Base-by-base conservation (phyloP, 2,888 invertebrate genomes). In the Acanthosepion esculentum region DNA sequence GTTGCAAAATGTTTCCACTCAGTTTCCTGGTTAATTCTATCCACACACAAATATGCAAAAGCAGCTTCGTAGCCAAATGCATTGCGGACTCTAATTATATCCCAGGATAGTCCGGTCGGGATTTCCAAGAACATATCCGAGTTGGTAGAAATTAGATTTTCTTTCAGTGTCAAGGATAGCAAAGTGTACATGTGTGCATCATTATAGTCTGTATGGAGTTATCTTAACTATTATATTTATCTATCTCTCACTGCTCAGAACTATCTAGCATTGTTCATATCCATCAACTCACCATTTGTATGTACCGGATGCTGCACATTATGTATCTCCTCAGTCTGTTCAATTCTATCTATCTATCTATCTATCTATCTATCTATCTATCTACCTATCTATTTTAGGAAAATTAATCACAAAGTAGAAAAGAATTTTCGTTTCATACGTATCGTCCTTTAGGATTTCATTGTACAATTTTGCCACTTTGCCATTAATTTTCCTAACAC, bases 301-400 rank as follows among this genome's bases (percentile, higher is more conserved):
- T 20, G 20, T 55, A 55, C 20, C 20, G 15, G 20, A 15, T 18
- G 20, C 55, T 55, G 15, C 18, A 4, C 20, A 20, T 20, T 23
- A 23, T 41, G 1, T 41, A 41, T 41, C 41, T 41, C 41, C 41
- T 41, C 41, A 41, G 2, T 41, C 41, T 41, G 41, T 41, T 41
- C 41, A 41, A 41, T 2, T 41, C 5, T 64, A 64, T 26, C 29
- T 33, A 78, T 78, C n/a, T 78, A 78, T 78, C n/a, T 78, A 78
- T 78, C n/a, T n/a, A 78, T 78, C n/a, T n/a, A 78, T 78, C n/a
- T 78, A 78, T 78, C n/a, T 78, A 78, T 78, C 29, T 78, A 78
- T 78, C 29, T n/a, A 78, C n/a, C 29, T n/a, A n/a, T 78, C 29
- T n/a, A 29, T 78, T 0, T 78, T 20, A 15, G 5, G 20, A 55